A percentile compares a stretch with the other conserved stretches of the same genome.
Conservation (phyloP, 2,113 vertebrate genomes). For the Hemichromis elongatus region DNA sequence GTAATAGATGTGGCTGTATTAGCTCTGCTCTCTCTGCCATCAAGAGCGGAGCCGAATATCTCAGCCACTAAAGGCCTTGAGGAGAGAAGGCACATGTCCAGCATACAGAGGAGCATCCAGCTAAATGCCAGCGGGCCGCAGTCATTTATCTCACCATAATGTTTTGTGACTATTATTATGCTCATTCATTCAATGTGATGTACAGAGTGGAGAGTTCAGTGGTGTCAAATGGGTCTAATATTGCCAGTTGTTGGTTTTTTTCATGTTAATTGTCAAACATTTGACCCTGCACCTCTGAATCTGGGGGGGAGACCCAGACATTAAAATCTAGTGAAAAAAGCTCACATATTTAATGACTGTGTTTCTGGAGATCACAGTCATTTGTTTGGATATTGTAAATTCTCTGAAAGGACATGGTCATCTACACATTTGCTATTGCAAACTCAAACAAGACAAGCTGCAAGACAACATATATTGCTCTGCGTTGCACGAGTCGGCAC, state of each 20-base stretch:
- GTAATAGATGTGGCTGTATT: slow-evolving; percentile 50
- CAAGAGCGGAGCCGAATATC: slow-evolving; percentile 11
- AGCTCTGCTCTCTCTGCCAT: slow-evolving; percentile 35
- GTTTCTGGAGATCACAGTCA: background rate
- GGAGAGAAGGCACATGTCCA: slow-evolving; percentile 15
- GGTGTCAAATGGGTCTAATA: slow-evolving; percentile 17
- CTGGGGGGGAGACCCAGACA: background rate
- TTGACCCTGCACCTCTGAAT: slow-evolving; percentile 20
- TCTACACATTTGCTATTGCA: background rate
- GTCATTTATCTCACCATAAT: slow-evolving; percentile 52
- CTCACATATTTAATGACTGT: background rate
- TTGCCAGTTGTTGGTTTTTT: background rate
- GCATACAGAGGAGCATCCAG: slow-evolving; percentile 40
- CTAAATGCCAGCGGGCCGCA: slow-evolving; percentile 40
- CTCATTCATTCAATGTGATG: slow-evolving; percentile 15
- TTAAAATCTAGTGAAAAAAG: background rate
- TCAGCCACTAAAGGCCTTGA: slow-evolving; percentile 36
- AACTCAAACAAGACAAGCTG: background rate
- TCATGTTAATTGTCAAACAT: slow-evolving; percentile 32
- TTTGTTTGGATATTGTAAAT: background rate
- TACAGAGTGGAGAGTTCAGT: slow-evolving; percentile 18
- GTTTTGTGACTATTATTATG: slow-evolving; percentile 45
- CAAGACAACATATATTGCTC: background rate
- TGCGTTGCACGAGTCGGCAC: background rate
- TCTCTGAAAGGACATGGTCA: background rate